Evolutionary conservation across 2,888 invertebrate genomes (phyloP), one percentile per base, ranked within the genome.

Genomic region (Maniola hyperantus): DNA sequence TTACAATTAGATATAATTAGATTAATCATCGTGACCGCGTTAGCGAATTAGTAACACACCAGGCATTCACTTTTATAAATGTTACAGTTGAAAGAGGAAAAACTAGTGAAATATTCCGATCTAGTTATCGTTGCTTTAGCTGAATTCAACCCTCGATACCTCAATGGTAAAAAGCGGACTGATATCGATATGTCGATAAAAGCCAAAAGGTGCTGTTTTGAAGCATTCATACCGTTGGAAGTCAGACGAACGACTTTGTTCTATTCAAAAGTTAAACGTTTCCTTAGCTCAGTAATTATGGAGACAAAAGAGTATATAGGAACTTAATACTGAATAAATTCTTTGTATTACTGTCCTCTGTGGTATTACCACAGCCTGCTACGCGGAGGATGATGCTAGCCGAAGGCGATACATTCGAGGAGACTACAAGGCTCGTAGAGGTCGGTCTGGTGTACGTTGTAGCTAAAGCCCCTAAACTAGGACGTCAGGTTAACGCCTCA

Each of bases 1-100:
- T 71, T 70, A 73, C 70, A 76, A 76, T 77, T 74, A 75, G 66
- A 67, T 59, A 61, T 77, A 77, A 76, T 76, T 76, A 75, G 74
- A 71, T 74, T 73, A 73, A 74, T 75, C 70, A 70, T 70, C 65
- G 70, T 67, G 67, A 65, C 72, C 68, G 70, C 58, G 58, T 64
- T 65, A 61, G 57, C 64, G 59, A 58, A 68, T 67, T 65, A 62
- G 68, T 54, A 64, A 53, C 64, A 60, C 51, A 65, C 66, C 59
- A 64, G 46, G 65, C 66, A 26, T 58, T 71, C 68, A 65, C 68
- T 68, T 66, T 66, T 66, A 69, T 58, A 53, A 57, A 62, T 26
- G 61, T 54, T 60, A 65, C 64, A 60, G 59, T 62, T 67, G 48
- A 50, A 44, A 59, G 42, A 63, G 59, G 39, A 68, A 64, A 57